Conservation (phyloP, 1,140 invertebrate genomes). For the Bombus waltoni region DNA sequence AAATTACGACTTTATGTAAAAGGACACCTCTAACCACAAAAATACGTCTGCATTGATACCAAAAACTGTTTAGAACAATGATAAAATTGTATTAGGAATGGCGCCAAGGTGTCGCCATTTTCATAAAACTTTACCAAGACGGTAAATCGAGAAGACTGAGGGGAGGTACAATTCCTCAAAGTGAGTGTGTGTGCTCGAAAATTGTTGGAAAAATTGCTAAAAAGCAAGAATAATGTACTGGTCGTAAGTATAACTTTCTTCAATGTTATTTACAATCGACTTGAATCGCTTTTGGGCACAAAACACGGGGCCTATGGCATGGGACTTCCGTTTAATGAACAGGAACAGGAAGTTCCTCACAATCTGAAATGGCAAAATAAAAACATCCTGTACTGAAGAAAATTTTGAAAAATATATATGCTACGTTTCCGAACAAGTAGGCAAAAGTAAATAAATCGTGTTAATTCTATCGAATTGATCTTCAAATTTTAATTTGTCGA, state of each 20-base stretch:
- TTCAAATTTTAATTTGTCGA: constrained; percentile 57
- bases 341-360: constrained; percentile 83
- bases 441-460: constrained; percentile 18
- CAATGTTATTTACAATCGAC: constrained; percentile 37
- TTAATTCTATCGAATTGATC: constrained; percentile 3
- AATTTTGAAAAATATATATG: constrained; percentile 69
- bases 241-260: constrained; percentile 71
- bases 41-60: background rate
- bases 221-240: constrained; percentile 72
- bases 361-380: constrained; percentile 78
- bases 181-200: constrained; percentile 47
- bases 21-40: background rate
- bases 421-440: constrained; percentile 13
- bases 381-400: constrained; percentile 80
- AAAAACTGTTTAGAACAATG: background rate
- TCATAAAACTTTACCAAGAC: constrained; percentile 70
- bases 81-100: constrained; percentile 66
- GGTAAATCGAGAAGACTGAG: constrained; percentile 72
- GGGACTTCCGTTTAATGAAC: constrained; percentile 82
- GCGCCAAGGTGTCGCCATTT: constrained; percentile 78
- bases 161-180: constrained; percentile 56
- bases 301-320: constrained; percentile 79
- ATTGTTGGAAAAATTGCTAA: constrained; percentile 51
- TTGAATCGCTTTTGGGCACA: constrained; percentile 63
- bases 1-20: constrained; percentile 1